Percentiles rank a stretch among this genome's conserved stretches.
phyloP scores from a whole-genome alignment of 2,113 vertebrate species.

The Eleginops maclovinus region DNA sequence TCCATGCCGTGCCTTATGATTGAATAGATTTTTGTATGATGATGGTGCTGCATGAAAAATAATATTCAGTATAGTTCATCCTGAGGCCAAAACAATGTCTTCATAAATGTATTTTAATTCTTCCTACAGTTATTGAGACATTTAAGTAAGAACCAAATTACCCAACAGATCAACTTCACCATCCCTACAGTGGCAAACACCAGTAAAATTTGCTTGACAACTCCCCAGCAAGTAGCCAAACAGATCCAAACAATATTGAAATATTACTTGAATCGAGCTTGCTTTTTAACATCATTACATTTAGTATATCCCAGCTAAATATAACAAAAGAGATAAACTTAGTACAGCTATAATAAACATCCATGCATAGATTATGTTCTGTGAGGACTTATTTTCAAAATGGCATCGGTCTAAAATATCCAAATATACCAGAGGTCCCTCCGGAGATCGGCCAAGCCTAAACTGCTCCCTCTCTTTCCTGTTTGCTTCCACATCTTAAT shows the following conservation, averaged over 20 bases:
- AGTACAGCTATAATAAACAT: neutral
- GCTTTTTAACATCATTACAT: neutral
- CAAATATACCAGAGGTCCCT: conserved; percentile 38
- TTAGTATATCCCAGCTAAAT: neutral
- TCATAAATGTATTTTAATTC: neutral
- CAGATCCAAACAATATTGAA: neutral
- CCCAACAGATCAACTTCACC: too few relatives aligned
- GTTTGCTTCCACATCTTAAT: conserved; percentile 42
- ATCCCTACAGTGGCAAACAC: neutral
- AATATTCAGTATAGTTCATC: neutral
- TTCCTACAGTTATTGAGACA: neutral
- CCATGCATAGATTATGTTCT: neutral
- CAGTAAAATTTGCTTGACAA: neutral
- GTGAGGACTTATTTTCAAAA: conserved; percentile 21
- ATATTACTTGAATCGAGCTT: neutral
- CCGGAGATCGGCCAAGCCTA: conserved; percentile 50
- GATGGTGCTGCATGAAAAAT: neutral
- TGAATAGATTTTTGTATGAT: too few relatives aligned
- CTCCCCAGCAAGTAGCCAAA: neutral
- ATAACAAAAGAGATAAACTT: neutral
- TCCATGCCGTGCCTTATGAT: too few relatives aligned
- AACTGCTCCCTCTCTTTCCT: conserved; percentile 37
- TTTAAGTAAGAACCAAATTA: too few relatives aligned
- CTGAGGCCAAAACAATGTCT: neutral
- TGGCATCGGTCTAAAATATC: conserved; percentile 27